Evolutionary conservation across 2,888 invertebrate species (phyloP), one percentile per base, ranked within the genome.

Genomic region (Germaria angustata): DNA sequence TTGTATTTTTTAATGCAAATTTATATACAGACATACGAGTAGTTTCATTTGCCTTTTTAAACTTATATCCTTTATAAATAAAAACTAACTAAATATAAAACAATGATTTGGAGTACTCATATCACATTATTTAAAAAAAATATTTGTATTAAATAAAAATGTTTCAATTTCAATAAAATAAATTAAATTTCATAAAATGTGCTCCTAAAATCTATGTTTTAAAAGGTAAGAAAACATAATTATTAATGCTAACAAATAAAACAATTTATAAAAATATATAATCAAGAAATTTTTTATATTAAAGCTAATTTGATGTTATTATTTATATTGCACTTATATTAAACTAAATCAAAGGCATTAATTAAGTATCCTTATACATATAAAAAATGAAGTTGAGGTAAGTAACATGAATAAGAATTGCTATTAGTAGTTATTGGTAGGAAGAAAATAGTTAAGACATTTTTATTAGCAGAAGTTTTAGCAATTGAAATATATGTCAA

Each of bases 41-140:
- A n/a, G n/a, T n/a, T n/a, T n/a, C n/a, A n/a, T 39, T 39, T 39
- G 4, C 1, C 0, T 15, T 39, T 39, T 39, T 39, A 1, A 41
- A 41, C 15, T 41, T 15, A 39, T 41, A 15, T 41, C 7, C 5
- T 41, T 44, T 32, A 41, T 39, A 49, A 36, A 15, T 36, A 39
- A 39, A 46, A 55, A 32, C 41, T 28, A 53, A 39, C 15, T n/a
- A 17, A 13, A 24, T n/a, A n/a, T n/a, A n/a, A n/a, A n/a, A n/a
- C n/a, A n/a, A n/a, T n/a, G n/a, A 65, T 55, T 36, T 65, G 75
- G 55, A 65, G 46, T 75, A 55, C 24, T 55, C 15, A 65, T 75
- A 75, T 75, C 55, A 75, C 65, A 75, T 36, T 65, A 63, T 49
- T 53, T 34, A n/a, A 53, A 63, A 4, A 34, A 65, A 46, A 36